These are phyloP conservation scores for Tribolium freemani DNA, from an alignment of 2,888 invertebrate species.

Conservation along the genomic window DNA sequence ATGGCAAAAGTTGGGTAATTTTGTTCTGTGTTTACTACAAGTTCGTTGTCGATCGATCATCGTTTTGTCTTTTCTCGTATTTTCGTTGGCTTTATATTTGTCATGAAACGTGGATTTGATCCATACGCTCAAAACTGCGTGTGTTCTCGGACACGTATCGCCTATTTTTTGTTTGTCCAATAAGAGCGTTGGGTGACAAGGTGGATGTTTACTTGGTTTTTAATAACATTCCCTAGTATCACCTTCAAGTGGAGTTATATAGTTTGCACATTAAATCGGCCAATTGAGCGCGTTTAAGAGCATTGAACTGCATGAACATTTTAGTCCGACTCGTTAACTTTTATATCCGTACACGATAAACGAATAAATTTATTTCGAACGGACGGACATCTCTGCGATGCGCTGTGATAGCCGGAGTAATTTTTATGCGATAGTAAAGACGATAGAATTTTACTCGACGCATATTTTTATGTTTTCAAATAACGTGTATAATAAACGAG, in stretches of 20 bases:
- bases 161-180: slow-evolving; percentile 5
- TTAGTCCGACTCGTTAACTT: slow-evolving; percentile 52
- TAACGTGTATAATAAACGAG: slow-evolving; percentile 8
- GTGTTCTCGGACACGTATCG: slow-evolving; percentile 2
- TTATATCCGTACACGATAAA: slow-evolving; percentile 43
- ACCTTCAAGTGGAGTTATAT: slow-evolving; percentile 15
- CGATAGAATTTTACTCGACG: slow-evolving; percentile 16
- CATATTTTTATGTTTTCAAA: slow-evolving; percentile 8
- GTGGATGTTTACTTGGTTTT: neutral
- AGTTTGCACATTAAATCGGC: slow-evolving; percentile 50
- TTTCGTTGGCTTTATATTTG: slow-evolving; percentile 3
- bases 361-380: slow-evolving; percentile 38
- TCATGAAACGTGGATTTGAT: slow-evolving; percentile 6
- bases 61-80: neutral
- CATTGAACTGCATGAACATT: slow-evolving; percentile 53
- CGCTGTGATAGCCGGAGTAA: neutral
- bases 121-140: slow-evolving; percentile 5
- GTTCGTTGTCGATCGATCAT: neutral
- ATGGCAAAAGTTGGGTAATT: slow-evolving; percentile 9
- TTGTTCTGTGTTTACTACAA: neutral
- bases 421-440: slow-evolving; percentile 26
- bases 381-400: neutral
- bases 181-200: slow-evolving; percentile 7
- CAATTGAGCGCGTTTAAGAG: slow-evolving; percentile 53
- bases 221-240: slow-evolving; percentile 23